These are phyloP conservation scores for Haliclona indistincta DNA, from an alignment of 37 sponge, comb jelly and placozoan species.

Conservation along the genomic window DNA sequence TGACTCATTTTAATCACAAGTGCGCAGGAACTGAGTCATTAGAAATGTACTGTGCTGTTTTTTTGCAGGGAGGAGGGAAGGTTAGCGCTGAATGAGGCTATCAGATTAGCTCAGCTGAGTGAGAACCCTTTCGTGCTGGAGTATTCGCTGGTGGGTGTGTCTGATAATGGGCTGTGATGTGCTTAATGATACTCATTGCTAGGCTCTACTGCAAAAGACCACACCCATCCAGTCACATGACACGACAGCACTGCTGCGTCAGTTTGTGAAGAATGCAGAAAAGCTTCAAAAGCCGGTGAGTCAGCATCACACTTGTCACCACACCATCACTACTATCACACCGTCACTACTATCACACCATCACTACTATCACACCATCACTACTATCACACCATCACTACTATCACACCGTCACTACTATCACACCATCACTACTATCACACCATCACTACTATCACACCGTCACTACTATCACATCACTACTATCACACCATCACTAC, in stretches of 20 bases:
- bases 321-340: background rate
- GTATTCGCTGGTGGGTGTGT: background rate
- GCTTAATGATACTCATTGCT: background rate
- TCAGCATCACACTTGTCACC: too few species aligned
- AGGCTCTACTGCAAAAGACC: background rate
- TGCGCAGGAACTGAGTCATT: background rate
- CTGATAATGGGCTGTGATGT: background rate
- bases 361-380: background rate
- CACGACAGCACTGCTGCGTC: background rate
- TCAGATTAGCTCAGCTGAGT: background rate
- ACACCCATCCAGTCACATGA: background rate
- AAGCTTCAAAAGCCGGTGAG: background rate
- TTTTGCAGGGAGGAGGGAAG: background rate
- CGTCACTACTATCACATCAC: background rate
- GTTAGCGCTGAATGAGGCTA: background rate
- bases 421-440: background rate
- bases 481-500: background rate
- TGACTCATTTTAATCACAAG: background rate
- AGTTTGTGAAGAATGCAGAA: background rate
- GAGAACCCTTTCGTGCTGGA: background rate
- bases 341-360: background rate
- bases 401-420: too few species aligned
- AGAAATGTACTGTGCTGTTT: background rate
- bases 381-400: too few species aligned
- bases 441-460: background rate